phyloP scores from a whole-genome alignment of 2,113 vertebrate species.

The Turdus rufiventris region DNA sequence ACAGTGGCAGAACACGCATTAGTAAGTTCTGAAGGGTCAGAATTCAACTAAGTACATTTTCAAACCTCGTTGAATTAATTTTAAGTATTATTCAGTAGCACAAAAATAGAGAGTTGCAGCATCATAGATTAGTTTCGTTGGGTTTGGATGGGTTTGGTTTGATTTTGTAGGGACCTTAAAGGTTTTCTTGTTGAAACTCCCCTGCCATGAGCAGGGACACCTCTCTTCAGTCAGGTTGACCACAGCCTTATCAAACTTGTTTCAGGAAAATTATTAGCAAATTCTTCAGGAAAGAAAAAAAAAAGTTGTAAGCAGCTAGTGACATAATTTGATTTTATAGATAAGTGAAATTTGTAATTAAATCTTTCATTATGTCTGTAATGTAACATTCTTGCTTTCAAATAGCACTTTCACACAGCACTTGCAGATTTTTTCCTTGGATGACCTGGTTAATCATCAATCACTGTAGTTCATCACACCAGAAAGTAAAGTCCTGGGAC shows the following conservation, averaged over 20 bases:
- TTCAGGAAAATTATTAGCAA: not conserved
- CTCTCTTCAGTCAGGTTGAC: not conserved
- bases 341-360: not conserved
- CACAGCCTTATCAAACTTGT: not conserved
- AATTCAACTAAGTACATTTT: not conserved
- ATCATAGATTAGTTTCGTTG: not conserved
- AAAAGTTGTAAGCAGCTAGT: not conserved
- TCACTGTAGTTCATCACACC: constrained; percentile 45
- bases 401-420: no score
- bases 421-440: not conserved
- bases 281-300: not conserved
- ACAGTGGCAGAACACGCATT: not conserved
- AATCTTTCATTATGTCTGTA: not conserved
- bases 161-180: not conserved
- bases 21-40: not conserved
- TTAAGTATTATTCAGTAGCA: not conserved
- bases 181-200: not conserved
- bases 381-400: not conserved
- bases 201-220: rapidly evolving
- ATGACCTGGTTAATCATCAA: constrained; percentile 42
- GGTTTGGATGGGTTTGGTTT: not conserved
- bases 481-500: constrained; percentile 53
- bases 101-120: not conserved
- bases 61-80: not conserved
- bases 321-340: not conserved